phyloP scores from a whole-genome alignment of 53 echinoderm and acorn worm species.

The Holothuria scabra region DNA sequence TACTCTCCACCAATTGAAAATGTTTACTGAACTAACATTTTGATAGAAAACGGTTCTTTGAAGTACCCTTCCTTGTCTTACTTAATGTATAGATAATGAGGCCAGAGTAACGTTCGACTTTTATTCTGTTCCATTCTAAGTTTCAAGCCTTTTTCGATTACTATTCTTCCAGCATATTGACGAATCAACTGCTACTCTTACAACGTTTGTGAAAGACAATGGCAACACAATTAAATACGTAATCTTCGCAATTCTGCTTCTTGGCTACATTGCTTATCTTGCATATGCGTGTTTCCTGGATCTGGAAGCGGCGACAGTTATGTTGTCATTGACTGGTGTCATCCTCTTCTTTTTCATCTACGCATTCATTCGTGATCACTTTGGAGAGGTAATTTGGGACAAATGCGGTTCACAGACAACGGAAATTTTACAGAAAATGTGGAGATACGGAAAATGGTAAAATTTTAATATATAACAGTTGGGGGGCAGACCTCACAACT shows the following conservation, averaged over 20 bases:
- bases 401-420: conserved; percentile 42
- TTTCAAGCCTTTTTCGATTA: background rate
- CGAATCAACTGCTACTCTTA: conserved; percentile 1
- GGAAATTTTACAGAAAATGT: conserved; percentile 47
- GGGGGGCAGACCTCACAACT: no score
- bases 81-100: no score
- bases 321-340: conserved; percentile 74
- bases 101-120: no score
- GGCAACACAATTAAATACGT: conserved; percentile 22
- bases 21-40: no score
- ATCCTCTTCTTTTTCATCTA: conserved; percentile 55
- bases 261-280: conserved; percentile 70
- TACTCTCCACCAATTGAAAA: no score
- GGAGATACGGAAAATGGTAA: conserved; percentile 77
- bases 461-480: background rate
- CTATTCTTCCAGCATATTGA: conserved; percentile 48
- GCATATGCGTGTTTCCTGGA: conserved; percentile 79
- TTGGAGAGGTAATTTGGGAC: conserved; percentile 61
- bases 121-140: no score
- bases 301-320: conserved; percentile 69
- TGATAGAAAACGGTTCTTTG: no score
- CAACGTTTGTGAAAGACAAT: conserved; percentile 51
- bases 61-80: no score
- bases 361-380: conserved; percentile 63
- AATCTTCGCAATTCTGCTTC: conserved; percentile 26